A percentile compares a stretch with the other conserved stretches of the same genome.
phyloP scores from a whole-genome alignment of 2,888 invertebrate species.

The Dilophus febrilis region DNA sequence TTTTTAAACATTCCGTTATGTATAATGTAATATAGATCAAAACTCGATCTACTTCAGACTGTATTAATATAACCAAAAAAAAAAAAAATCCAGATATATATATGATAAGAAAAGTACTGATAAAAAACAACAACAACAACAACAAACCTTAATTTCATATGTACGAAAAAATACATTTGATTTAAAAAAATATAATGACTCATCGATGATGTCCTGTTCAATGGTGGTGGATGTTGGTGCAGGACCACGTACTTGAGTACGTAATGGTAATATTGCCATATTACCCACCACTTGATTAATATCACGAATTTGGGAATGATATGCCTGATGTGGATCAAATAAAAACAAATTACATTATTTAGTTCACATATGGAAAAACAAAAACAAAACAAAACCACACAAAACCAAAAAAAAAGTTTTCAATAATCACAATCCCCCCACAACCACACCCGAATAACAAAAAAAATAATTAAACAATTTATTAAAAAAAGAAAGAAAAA shows the following conservation, averaged over 20 bases:
- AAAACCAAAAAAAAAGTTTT: too few relatives aligned
- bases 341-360: background rate
- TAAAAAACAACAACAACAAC: too few relatives aligned
- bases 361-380: too few relatives aligned
- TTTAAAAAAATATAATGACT: constrained; percentile 92
- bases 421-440: too few relatives aligned
- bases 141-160: constrained; percentile 90
- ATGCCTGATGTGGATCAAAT: constrained; percentile 51
- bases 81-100: too few relatives aligned
- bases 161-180: constrained; percentile 98
- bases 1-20: constrained; percentile 93
- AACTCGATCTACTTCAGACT: constrained; percentile 93
- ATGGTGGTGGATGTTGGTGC: constrained; percentile 52
- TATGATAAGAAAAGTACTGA: too few relatives aligned
- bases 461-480: too few relatives aligned
- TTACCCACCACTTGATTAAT: constrained; percentile 68
- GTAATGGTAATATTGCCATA: constrained; percentile 79
- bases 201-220: constrained; percentile 87
- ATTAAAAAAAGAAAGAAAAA: too few relatives aligned
- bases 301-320: constrained; percentile 79
- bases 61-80: too few relatives aligned
- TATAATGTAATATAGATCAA: constrained; percentile 95
- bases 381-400: too few relatives aligned
- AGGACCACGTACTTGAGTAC: constrained; percentile 83
- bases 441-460: too few relatives aligned